Evolutionary conservation across 2,797 vertebrate species (phyloP), one percentile per base, ranked within the genome.

Genomic region (Squalus acanthias): DNA sequence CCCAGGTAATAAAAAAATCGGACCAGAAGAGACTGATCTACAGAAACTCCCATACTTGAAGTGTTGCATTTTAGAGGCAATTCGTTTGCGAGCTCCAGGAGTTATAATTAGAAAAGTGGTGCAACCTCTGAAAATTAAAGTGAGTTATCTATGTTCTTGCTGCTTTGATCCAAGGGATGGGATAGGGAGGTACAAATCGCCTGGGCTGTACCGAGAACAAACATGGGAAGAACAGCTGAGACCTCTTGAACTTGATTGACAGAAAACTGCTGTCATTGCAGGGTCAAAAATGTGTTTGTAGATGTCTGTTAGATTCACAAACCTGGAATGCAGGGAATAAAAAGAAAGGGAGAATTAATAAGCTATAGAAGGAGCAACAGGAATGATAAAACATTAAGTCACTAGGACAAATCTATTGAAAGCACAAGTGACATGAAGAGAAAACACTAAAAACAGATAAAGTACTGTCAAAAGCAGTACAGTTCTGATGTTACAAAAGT

Each of bases 1-100:
- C 15, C 69, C 96, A 98, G 98, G 98, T 96, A 97, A 97, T 97
- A 97, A 97, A 85, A 97, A 97, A 24, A 97, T 98, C 96, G 96
- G 96, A 96, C 96, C 98, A 0, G 97, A 98, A 63, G 97, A 97
- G 53, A 97, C 97, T 70, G 97, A 98, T 74, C 97, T 98, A 92
- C 97, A 97, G 97, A 97, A 97, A 96, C 97, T 98, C 20, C 96
- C 97, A 17, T 97, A 98, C 65, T 97, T 98, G 96, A 98, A 98
- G 96, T 98, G 98, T 97, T 98, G 98, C 96, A 97, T 98, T 97
- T 97, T 98, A 97, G 98, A 99, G 97, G 97, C 98, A 65, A 97
- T 98, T 97, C 97, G 98, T 10, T 97, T 98, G 96, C 97, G 98
- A 96, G 97, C 98, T 29, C 98, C 98, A 2, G 98, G 98, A 96